Evolutionary conservation across 2,113 vertebrate species (phyloP), one percentile per base, ranked within the genome.

Genomic region (Lagopus muta): DNA sequence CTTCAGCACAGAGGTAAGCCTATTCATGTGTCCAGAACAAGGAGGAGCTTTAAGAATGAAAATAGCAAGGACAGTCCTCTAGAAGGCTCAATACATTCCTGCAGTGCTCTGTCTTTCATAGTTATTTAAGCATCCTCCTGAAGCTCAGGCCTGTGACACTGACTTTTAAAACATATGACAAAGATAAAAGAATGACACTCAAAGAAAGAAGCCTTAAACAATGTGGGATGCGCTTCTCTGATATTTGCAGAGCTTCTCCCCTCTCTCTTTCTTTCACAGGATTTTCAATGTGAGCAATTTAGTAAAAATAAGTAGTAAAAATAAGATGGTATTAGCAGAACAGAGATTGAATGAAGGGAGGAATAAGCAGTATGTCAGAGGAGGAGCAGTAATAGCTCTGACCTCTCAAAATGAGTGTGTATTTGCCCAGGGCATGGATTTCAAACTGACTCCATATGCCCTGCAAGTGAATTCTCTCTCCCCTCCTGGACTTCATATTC

Each of bases 21-120:
- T 72, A 45, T 78, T 96, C 36, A 74, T 71, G 64, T 82, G 45
- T 54, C 82, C 82, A 77, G 72, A 93, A 91, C 22, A 83, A 82
- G 70, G 61, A 27, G 60, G 18, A n/a, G 38, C 67, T 82, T 91
- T 85, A 65, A 78, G 93, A 92, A 84, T 86, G 75, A 62, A 91
- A 90, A 82, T 55, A 71, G 32, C 32, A 83, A 83, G 43, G 78
- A 78, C 70, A 57, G 60, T 75, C 55, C 71, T 84, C 77, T 60
- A 58, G 18, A 55, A 61, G 48, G 66, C 80, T 90, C n/a, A 50
- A 30, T 71, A 38, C 48, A 65, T 92, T 89, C 84, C 67, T 71
- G 8, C 42, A 20, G 36, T 86, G 20, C 28, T 52, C 40, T 60
- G 7, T 73, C 81, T 86, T 67, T 77, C 76, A 22, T 52, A 42